Evolutionary conservation across 2,797 vertebrate genomes (phyloP), one percentile per base, ranked within the genome.

Genomic region (Gouania willdenowi): DNA sequence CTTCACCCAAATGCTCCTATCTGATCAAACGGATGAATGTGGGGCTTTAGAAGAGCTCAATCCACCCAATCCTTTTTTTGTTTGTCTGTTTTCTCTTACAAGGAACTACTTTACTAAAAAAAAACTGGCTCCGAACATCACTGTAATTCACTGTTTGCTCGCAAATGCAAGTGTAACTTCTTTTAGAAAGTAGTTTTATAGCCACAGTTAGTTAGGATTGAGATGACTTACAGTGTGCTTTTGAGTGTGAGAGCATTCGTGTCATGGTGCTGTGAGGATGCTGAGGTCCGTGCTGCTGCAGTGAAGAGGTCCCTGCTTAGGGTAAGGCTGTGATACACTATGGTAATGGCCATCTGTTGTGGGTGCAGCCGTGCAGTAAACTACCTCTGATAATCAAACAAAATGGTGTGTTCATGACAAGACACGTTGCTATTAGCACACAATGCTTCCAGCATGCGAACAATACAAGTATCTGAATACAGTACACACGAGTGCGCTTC

Each of bases 281-380:
- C 43, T 14, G 50, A 33, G 41, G 27, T 49, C 63, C 13, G 14
- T 13, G 13, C 21, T 30, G 32, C 49, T 43, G 36, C 16, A 58
- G 45, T 52, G 70, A 48, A 53, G 34, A 41, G 29, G 48, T 65
- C 60, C 34, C 37, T 40, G 47, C 38, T 44, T 56, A 22, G 64
- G 46, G 49, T 68, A 37, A 58, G 53, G 36, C 37, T 43, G 24
- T 40, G 66, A 28, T 57, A 71, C 68, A 72, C 52, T 71, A 84
- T 82, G 75, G 31, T 83, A 82, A 84, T 81, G 55, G 48, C 79
- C 81, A 84, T 84, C 83, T 83, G 83, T 66, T 79, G 64, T 63
- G 61, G 23, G 78, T 52, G 75, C 78, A 84, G 69, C 68, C 63
- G 76, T 69, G 81, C 76, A 52, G 72, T 76, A 84, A 86, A 84